Evolutionary conservation across 2,888 invertebrate species (phyloP).

Genomic region (Synanthedon vespiformis): DNA sequence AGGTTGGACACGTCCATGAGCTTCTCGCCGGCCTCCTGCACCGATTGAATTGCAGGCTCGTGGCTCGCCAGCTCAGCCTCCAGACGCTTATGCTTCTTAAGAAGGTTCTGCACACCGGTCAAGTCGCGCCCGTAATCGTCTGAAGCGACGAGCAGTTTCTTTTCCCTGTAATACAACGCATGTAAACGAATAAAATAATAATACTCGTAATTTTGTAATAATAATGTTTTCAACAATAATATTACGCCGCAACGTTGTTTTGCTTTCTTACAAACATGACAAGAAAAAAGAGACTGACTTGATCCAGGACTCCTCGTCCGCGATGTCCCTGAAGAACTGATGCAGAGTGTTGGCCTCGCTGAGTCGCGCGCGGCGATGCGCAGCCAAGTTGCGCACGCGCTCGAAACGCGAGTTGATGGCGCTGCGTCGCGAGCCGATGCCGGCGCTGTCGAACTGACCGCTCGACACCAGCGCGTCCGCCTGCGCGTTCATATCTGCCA

Average conservation of each 20-base stretch:
- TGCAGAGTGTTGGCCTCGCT: conserved; percentile 98
- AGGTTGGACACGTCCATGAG: conserved; percentile 94
- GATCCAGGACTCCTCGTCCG: conserved; percentile 99
- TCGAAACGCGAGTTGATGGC: conserved; percentile 98
- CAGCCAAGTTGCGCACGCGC: conserved; percentile 90
- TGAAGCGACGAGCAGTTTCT: conserved; percentile 95
- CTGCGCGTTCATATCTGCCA: conserved; percentile 89
- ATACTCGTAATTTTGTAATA: background rate
- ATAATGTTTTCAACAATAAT: no score
- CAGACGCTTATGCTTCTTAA: conserved; percentile 99
- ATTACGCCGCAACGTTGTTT: no score
- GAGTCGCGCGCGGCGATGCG: conserved; percentile 90
- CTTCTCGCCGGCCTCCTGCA: conserved; percentile 84
- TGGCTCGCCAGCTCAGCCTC: conserved; percentile 98
- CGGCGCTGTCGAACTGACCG: conserved; percentile 97
- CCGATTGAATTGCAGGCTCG: conserved; percentile 93
- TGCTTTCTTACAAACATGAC: background rate
- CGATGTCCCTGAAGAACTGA: conserved; percentile 99
- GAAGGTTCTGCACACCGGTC: conserved; percentile 97
- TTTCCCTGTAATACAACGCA: conserved; percentile 74
- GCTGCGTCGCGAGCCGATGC: conserved; percentile 93
- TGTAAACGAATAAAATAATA: background rate
- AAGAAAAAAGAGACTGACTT: conserved; percentile 68
- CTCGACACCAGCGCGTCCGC: conserved; percentile 96
- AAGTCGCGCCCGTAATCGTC: conserved; percentile 98